phyloP scores from a whole-genome alignment of 2,113 vertebrate species.

The Leptobrachium ailaonicum region DNA sequence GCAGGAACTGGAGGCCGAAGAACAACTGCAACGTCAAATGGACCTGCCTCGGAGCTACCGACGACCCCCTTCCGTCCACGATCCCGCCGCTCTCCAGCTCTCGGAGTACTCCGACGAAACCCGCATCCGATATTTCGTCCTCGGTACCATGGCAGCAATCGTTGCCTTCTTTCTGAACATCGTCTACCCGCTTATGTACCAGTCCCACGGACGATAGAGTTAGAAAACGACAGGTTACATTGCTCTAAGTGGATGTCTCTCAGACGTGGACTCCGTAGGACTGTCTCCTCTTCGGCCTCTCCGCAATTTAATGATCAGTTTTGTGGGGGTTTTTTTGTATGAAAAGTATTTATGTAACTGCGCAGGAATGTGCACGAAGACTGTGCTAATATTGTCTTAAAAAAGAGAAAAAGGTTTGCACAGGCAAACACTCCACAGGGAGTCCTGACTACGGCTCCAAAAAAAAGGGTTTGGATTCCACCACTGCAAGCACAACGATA shows the following conservation, averaged over 20 bases:
- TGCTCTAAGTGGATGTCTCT: too few relatives aligned
- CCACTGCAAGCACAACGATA: too few relatives aligned
- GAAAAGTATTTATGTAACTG: too few relatives aligned
- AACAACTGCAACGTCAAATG: constrained; percentile 58
- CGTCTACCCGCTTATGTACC: constrained; percentile 84
- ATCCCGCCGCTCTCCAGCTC: constrained; percentile 64
- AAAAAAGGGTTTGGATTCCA: too few relatives aligned
- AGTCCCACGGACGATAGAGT: constrained; percentile 72
- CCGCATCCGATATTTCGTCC: constrained; percentile 85
- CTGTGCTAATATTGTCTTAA: too few relatives aligned
- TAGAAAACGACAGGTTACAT: not conserved
- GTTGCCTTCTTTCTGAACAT: constrained; percentile 87
- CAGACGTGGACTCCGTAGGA: not conserved
- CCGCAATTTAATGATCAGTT: not conserved
- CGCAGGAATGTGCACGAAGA: too few relatives aligned
- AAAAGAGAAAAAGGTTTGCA: too few relatives aligned
- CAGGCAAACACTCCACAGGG: too few relatives aligned
- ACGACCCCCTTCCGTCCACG: constrained; percentile 64
- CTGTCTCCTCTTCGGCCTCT: not conserved
- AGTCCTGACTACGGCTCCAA: too few relatives aligned
- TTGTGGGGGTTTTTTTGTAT: not conserved
- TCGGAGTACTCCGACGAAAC: constrained; percentile 80
- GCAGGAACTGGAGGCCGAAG: constrained; percentile 97
- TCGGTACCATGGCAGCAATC: constrained; percentile 84
- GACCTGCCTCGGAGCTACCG: constrained; percentile 66